phyloP scores from a whole-genome alignment of 2,113 vertebrate species.

The Notarius lentiginosus region DNA sequence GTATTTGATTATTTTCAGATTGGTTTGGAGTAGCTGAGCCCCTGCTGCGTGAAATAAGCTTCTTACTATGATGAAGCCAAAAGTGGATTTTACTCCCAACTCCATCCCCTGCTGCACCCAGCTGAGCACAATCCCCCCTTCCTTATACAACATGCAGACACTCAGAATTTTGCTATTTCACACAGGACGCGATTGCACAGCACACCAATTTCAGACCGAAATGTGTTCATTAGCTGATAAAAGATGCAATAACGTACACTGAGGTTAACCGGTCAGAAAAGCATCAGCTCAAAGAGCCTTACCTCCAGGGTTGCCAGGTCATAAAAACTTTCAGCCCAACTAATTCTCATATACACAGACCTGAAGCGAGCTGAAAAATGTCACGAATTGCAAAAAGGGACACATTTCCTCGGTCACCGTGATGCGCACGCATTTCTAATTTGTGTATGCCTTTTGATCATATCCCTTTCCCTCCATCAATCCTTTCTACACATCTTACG shows the following conservation, averaged over 20 bases:
- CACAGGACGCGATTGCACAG: not conserved
- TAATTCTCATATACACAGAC: not conserved
- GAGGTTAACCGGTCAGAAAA: not conserved
- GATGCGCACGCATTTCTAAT: not conserved
- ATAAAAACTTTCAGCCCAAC: not conserved
- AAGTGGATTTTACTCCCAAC: not conserved
- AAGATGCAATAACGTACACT: not conserved
- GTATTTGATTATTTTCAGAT: not conserved
- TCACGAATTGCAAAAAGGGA: not conserved
- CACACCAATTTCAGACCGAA: not conserved
- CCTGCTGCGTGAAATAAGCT: conserved; percentile 12
- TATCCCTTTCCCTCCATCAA: not conserved
- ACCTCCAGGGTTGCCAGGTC: not conserved
- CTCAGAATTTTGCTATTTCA: not conserved
- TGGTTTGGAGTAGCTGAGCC: not conserved
- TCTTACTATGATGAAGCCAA: conserved; percentile 16
- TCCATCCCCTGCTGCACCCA: not conserved
- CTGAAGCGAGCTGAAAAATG: not conserved
- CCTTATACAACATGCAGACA: not conserved
- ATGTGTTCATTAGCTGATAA: not conserved
- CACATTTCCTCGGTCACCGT: not conserved
- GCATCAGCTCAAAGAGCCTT: not conserved
- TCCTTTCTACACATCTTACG: not conserved
- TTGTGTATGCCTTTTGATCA: not conserved
- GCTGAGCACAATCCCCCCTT: not conserved